phyloP scores from a whole-genome alignment of 2,113 vertebrate species.

The Ceyx melanurus region DNA sequence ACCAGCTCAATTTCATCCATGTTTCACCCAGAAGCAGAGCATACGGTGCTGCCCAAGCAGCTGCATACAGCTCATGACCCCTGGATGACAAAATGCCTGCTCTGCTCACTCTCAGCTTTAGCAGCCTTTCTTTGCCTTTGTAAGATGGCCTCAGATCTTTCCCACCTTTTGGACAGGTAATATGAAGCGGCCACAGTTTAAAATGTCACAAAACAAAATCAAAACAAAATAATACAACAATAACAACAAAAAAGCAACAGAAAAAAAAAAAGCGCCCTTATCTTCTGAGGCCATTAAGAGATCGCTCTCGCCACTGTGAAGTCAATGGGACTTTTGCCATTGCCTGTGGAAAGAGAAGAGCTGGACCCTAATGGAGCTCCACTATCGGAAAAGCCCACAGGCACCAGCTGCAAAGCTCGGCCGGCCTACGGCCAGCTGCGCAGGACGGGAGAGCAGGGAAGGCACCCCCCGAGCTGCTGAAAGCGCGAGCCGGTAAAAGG shows the following conservation, averaged over 20 bases:
- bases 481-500: fast-evolving
- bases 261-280: neutral
- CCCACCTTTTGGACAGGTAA: neutral
- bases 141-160: neutral
- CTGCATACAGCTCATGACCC: neutral
- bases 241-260: neutral
- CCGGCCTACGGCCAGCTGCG: fast-evolving
- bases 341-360: neutral
- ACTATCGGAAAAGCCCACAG: conserved; percentile 27
- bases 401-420: neutral
- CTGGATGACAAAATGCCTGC: neutral
- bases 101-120: neutral
- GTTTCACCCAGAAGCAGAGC: neutral
- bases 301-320: neutral
- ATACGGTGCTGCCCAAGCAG: neutral
- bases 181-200: neutral
- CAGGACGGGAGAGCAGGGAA: neutral
- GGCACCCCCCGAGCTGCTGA: neutral
- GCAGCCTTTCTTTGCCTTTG: neutral
- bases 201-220: neutral
- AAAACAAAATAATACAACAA: no score
- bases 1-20: neutral
- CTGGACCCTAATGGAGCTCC: conserved; percentile 43
- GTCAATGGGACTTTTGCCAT: conserved; percentile 12
- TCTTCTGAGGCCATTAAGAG: conserved; percentile 12